Evolutionary conservation across 2,888 invertebrate genomes (phyloP).

Genomic region (Synanthedon vespiformis): DNA sequence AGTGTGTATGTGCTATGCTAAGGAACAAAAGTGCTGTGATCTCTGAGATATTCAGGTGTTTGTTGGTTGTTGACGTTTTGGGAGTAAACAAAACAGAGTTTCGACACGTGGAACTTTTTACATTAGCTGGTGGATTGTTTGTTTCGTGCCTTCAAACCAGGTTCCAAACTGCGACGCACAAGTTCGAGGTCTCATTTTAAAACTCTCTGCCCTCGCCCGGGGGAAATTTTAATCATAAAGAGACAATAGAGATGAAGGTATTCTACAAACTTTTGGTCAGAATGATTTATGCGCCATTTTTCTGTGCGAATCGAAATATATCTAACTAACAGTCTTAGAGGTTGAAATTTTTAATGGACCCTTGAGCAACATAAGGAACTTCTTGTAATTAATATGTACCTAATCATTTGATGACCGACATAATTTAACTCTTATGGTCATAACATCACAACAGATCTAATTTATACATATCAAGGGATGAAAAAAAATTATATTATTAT

Average conservation of each 20-base stretch:
- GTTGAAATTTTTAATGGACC: too few relatives aligned
- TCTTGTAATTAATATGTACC: too few relatives aligned
- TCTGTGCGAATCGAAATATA: slow-evolving; percentile 13
- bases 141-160: slow-evolving; percentile 48
- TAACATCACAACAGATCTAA: too few relatives aligned
- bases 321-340: slow-evolving; percentile 10
- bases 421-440: too few relatives aligned
- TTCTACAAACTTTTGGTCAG: slow-evolving; percentile 34
- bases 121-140: slow-evolving; percentile 56
- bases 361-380: too few relatives aligned
- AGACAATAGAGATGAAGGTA: slow-evolving; percentile 51
- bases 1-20: too few relatives aligned
- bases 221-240: slow-evolving; percentile 56
- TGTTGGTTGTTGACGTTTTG: slow-evolving; percentile 36
- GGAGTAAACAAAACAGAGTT: slow-evolving; percentile 45
- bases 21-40: too few relatives aligned
- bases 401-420: too few relatives aligned
- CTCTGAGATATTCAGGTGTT: not conserved
- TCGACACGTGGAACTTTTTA: slow-evolving; percentile 51
- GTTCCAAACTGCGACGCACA: slow-evolving; percentile 40
- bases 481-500: too few relatives aligned
- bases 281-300: slow-evolving; percentile 39
- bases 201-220: slow-evolving; percentile 36
- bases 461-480: too few relatives aligned
- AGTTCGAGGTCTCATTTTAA: slow-evolving; percentile 58